Base-by-base conservation (phyloP, 2,888 invertebrate genomes). In the Stegophylla sp. region DNA sequence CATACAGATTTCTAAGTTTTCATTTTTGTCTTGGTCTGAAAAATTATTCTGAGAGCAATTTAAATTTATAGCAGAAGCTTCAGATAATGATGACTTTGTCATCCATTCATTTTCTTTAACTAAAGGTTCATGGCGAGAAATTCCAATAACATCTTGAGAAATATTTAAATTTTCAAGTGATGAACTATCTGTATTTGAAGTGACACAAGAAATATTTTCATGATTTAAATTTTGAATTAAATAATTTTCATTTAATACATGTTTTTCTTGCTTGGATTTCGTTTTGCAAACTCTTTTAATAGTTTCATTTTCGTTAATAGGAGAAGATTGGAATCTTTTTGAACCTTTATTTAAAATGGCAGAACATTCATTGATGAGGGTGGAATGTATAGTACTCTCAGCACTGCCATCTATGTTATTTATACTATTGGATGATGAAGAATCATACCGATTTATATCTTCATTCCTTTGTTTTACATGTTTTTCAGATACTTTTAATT, bases 51-150 rank as follows among this genome's bases (percentile, higher is more conserved):
- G 41, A n/a, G 51, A 0, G 1, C 28, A 41, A 66, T 53, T 76
- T 51, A 75, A 51, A 34, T 64, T 75, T 26, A 64, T 41, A 3
- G 41, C 20, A 3, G 75, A 53, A 17, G 20, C 23, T 28, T 63
- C 51, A 51, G 74, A 59, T 23, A 34, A 51, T 20, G 75, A 51
- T 64, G n/a, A 3, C 61, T 76, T 76, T 53, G 48, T 51, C 20
- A 76, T n/a, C 75, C 75, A 76, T 53, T 64, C 53, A 26, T 75
- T 76, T 56, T 76, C 75, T 76, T 48, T 66, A 3, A 26, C 13
- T 15, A n/a, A n/a, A 23, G 66, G 26, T 43, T 53, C 26, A 13
- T 43, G n/a, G 9, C n/a, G n/a, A 76, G 66, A 34, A 17, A 48
- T 7, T 51, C 23, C 63, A 51, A 53, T 53, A 13, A 20, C 48